Evolutionary conservation across 2,888 invertebrate genomes (phyloP), one percentile per base, ranked within the genome.

Genomic region (Ophion ventricosus): DNA sequence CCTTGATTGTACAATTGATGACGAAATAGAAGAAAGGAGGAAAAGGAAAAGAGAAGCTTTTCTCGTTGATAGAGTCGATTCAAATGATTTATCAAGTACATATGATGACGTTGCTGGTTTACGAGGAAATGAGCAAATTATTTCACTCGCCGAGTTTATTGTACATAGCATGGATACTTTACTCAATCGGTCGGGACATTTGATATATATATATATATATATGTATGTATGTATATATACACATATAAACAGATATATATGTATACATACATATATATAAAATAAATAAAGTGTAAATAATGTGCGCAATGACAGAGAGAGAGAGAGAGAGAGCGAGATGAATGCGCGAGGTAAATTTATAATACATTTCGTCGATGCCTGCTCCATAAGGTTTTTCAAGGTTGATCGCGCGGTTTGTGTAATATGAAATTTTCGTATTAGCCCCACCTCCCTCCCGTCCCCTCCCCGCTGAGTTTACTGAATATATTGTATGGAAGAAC

Each of bases 81-180:
- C 20, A 70, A 73, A 73, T 80, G 79, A 73, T 73, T 80, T 73
- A 64, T 73, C 43, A 43, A 78, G 66, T 77, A 49, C 67, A 43
- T 43, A 67, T 40, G 57, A 77, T 64, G 73, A 85, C 69, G 87
- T 88, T 88, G 86, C 88, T 90, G 88, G 86, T 90, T 88, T 89
- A 64, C 43, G 67, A 49, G 49, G 74, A 74, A 49, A 86, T 83
- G 78, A 81, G 2, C 23, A 80, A 88, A 88, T 87, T 85, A 86
- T 88, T 89, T 88, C 84, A 86, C 87, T 81, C 87, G 74, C 87
- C 86, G 79, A 86, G 87, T 88, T 89, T 90, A 89, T 91, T 92
- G 91, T 92, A 92, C 78, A 92, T 92, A 90, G 88, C 82, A 88
- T 89, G 89, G 90, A 89, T 90, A 89, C 90, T 90, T 91, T 89